These are phyloP conservation scores for Recurvirostra avosetta DNA, from an alignment of 2,113 vertebrate species.

Conservation along the genomic window DNA sequence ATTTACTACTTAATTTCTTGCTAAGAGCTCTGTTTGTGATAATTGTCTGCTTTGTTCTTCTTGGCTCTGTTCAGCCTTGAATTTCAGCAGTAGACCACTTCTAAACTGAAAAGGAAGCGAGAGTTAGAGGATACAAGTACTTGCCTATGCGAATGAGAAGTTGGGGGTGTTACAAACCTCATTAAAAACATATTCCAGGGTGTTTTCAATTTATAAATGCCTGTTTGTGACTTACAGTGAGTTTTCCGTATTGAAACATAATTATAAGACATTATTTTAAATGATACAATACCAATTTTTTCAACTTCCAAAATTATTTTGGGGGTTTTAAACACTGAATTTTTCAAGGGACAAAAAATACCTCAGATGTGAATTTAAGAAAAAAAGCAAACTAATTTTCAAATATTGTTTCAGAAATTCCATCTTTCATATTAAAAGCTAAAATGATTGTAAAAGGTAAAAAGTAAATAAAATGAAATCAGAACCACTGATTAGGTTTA, in stretches of 20 bases:
- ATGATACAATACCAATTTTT: not conserved
- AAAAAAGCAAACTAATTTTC: not conserved
- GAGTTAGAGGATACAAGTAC: not conserved
- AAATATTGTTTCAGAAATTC: not conserved
- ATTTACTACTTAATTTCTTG: not conserved
- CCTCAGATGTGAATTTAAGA: not conserved
- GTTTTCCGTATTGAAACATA: not conserved
- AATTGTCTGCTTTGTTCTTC: not conserved
- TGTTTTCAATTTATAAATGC: not conserved
- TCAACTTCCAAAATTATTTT: not conserved
- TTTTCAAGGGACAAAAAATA: not conserved
- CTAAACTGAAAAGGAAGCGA: not conserved
- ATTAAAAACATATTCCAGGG: not conserved
- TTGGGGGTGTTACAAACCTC: not conserved
- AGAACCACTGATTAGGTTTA: not conserved
- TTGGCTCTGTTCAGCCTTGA: not conserved
- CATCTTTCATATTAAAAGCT: not conserved
- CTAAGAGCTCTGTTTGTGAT: not conserved
- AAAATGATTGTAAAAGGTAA: not conserved
- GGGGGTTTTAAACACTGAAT: not conserved
- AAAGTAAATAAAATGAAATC: not conserved
- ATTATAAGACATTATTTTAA: not conserved
- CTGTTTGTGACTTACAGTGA: not conserved
- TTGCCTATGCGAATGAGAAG: not conserved
- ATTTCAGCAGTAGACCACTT: not conserved